Evolutionary conservation across 2,888 invertebrate species (phyloP).

Genomic region (Lithophane leautieri): DNA sequence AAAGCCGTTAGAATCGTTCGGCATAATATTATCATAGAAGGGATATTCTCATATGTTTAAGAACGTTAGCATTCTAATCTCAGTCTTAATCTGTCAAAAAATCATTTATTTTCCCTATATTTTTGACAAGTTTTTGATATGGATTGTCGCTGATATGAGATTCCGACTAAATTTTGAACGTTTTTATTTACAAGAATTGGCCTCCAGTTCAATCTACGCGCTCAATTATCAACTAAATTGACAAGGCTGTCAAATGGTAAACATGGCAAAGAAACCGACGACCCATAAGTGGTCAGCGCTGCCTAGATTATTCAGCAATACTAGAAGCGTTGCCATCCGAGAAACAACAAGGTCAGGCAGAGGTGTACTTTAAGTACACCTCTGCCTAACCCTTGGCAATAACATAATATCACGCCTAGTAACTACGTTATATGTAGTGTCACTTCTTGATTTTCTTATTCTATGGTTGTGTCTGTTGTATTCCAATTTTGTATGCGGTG

Average conservation of each 20-base stretch:
- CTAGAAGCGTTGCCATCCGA: background rate
- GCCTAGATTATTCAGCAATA: background rate
- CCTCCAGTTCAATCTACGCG: background rate
- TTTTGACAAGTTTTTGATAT: background rate
- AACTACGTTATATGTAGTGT: background rate
- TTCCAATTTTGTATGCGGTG: conserved; percentile 39
- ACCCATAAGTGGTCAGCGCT: background rate
- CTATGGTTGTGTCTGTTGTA: conserved; percentile 34
- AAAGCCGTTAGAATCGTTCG: background rate
- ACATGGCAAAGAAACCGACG: too few species aligned
- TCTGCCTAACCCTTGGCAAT: too few species aligned
- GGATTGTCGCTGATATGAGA: background rate
- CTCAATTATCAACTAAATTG: background rate
- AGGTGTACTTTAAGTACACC: too few species aligned
- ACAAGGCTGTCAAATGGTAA: background rate
- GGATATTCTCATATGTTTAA: too few species aligned
- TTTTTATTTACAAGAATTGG: background rate
- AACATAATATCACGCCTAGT: too few species aligned
- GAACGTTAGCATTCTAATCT: too few species aligned
- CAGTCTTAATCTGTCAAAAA: background rate
- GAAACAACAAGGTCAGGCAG: too few species aligned
- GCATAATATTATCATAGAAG: too few species aligned
- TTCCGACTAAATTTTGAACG: background rate
- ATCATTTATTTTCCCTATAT: background rate
- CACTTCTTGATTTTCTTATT: conserved; percentile 21